These are phyloP conservation scores for Dinocampus coccinellae DNA, from an alignment of 2,888 invertebrate genomes.

Conservation along the genomic window DNA sequence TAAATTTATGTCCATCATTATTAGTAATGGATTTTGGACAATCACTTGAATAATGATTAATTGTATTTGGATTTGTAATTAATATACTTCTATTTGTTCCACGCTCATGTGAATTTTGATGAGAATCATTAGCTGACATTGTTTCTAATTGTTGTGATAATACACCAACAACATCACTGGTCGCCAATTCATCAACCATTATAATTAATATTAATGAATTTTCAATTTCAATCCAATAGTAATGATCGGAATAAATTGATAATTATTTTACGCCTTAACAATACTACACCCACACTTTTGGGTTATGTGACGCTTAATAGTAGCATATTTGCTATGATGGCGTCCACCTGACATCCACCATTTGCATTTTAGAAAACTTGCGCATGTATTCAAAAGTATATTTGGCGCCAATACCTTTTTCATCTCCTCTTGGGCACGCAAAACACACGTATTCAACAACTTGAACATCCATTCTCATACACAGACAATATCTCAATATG, in stretches of 20 bases:
- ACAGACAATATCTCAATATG: no score
- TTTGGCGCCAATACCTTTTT: no score
- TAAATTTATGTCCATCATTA: slow-evolving; percentile 9
- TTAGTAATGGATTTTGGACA: background rate
- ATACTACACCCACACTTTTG: no score
- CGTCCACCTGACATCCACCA: no score
- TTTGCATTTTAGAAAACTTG: no score
- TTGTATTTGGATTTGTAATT: background rate
- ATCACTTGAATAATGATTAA: background rate
- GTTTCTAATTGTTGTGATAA: slow-evolving; percentile 45
- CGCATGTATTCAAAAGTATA: no score
- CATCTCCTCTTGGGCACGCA: no score
- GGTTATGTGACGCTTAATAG: no score
- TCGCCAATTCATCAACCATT: slow-evolving; percentile 51
- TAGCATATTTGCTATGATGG: no score
- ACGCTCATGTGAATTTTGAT: slow-evolving; percentile 24
- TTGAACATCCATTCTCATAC: no score
- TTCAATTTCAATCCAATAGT: no score
- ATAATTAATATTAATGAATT: background rate
- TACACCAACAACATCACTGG: slow-evolving; percentile 44
- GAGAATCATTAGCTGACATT: slow-evolving; percentile 43
- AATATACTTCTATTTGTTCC: background rate
- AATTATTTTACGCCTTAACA: background rate
- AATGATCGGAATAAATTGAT: background rate
- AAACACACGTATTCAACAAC: no score